phyloP scores from a whole-genome alignment of 2,888 invertebrate genomes.

The Andrena hattorfiana region DNA sequence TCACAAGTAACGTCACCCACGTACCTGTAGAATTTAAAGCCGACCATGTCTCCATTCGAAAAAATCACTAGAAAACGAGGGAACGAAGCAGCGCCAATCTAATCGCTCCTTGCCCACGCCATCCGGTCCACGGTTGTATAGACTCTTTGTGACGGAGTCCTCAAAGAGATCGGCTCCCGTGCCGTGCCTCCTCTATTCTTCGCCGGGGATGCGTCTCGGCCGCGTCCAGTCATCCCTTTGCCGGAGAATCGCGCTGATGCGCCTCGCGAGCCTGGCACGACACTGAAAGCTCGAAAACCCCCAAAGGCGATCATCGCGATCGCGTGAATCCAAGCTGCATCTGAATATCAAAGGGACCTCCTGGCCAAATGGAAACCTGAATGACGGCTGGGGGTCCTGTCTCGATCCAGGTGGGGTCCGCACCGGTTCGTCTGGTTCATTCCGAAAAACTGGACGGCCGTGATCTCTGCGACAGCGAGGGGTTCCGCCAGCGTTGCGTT shows the following conservation, averaged over 20 bases:
- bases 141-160: slow-evolving; percentile 19
- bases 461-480: slow-evolving; percentile 54
- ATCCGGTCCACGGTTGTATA: background rate
- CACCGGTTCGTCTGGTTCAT: slow-evolving; percentile 82
- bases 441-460: slow-evolving; percentile 78
- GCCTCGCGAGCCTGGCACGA: slow-evolving; percentile 40
- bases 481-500: slow-evolving; percentile 14
- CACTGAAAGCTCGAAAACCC: slow-evolving; percentile 56
- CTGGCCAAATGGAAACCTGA: slow-evolving; percentile 76
- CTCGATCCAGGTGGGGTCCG: slow-evolving; percentile 83
- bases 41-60: background rate
- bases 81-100: background rate
- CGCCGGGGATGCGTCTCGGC: slow-evolving; percentile 33
- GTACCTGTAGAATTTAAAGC: slow-evolving; percentile 10
- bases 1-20: background rate
- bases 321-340: slow-evolving; percentile 66
- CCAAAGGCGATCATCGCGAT: slow-evolving; percentile 64
- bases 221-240: slow-evolving; percentile 58
- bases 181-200: slow-evolving; percentile 24
- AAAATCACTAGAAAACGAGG: background rate
- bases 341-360: slow-evolving; percentile 79
- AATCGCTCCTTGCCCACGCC: slow-evolving; percentile 30
- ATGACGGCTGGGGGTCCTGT: slow-evolving; percentile 82
- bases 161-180: slow-evolving; percentile 14
- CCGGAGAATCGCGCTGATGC: slow-evolving; percentile 49